These are phyloP conservation scores for Zingel zingel DNA, from an alignment of 2,113 vertebrate genomes.

Conservation along the genomic window DNA sequence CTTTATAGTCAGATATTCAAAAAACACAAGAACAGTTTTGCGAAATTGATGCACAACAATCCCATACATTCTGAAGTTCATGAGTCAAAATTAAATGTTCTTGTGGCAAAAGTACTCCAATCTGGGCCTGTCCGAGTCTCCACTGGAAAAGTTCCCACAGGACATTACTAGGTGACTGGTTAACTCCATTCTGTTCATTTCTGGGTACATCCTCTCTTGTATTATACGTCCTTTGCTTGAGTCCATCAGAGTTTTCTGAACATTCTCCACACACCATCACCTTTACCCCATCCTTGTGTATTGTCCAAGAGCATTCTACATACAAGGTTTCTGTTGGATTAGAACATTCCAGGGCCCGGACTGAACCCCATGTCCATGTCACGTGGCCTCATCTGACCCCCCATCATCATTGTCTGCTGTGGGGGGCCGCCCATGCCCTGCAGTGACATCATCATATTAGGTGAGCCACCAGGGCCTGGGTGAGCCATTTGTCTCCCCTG, in stretches of 20 bases:
- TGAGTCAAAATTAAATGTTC: slow-evolving; percentile 80
- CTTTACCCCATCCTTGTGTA: slow-evolving; percentile 71
- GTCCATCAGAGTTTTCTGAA: slow-evolving; percentile 62
- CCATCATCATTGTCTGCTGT: slow-evolving; percentile 99
- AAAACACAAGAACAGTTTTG: slow-evolving; percentile 78
- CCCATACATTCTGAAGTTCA: slow-evolving; percentile 85
- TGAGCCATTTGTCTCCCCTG: slow-evolving; percentile 95
- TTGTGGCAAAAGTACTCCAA: slow-evolving; percentile 77
- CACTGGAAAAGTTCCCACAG: slow-evolving; percentile 69
- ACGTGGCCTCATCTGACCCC: slow-evolving; percentile 97
- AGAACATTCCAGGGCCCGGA: slow-evolving; percentile 94
- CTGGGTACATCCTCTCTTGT: slow-evolving; percentile 51
- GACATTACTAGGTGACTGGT: slow-evolving; percentile 61
- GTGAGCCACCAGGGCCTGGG: slow-evolving; percentile 95
- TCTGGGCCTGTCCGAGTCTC: slow-evolving; percentile 64
- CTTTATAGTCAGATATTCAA: slow-evolving; percentile 80
- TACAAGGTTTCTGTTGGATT: slow-evolving; percentile 87
- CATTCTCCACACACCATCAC: slow-evolving; percentile 41
- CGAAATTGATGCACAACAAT: slow-evolving; percentile 81
- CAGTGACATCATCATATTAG: slow-evolving; percentile 99
- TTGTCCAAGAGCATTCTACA: slow-evolving; percentile 98
- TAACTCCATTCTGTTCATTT: slow-evolving; percentile 57
- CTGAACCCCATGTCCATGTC: slow-evolving; percentile 98
- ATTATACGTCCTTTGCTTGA: slow-evolving; percentile 72
- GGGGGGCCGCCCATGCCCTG: slow-evolving; percentile 97